Conservation (phyloP, 2,797 vertebrate species). For the Tarsius wallacei region DNA sequence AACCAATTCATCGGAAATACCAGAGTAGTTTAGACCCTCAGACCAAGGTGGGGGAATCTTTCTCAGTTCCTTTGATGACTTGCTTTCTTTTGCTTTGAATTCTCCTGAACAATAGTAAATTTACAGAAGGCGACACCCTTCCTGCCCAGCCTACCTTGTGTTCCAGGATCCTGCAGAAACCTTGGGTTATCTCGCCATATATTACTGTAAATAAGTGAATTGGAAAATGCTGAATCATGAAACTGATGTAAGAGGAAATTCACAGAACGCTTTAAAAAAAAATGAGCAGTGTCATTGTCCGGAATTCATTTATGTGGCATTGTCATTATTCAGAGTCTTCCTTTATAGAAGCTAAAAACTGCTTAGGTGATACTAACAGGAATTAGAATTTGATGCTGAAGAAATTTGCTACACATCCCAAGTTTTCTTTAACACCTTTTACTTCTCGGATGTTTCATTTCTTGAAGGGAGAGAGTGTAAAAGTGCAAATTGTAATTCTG, state of each 20-base stretch:
- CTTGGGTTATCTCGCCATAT: conserved; percentile 67
- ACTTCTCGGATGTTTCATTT: conserved; percentile 35
- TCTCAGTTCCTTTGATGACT: background rate
- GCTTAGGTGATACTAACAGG: conserved; percentile 26
- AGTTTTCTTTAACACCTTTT: conserved; percentile 57
- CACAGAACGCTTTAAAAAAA: conserved; percentile 70
- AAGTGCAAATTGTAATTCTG: conserved; percentile 60
- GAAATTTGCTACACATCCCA: conserved; percentile 26
- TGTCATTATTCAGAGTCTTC: conserved; percentile 4
- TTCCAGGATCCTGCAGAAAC: conserved; percentile 67
- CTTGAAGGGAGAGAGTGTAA: conserved; percentile 53
- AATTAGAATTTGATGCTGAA: conserved; percentile 49
- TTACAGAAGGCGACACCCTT: conserved; percentile 72
- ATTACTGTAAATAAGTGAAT: conserved; percentile 84
- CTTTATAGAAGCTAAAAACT: conserved; percentile 15
- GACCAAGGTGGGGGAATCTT: background rate
- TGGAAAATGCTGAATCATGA: conserved; percentile 86
- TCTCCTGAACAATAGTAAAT: conserved; percentile 62
- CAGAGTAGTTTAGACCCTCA: conserved; percentile 48
- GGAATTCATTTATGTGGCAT: conserved; percentile 51
- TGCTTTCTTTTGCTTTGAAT: conserved; percentile 38
- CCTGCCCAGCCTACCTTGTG: conserved; percentile 43
- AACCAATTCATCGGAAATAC: conserved; percentile 51
- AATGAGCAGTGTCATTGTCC: conserved; percentile 75
- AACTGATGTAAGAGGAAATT: conserved; percentile 71